A percentile compares a stretch with the other conserved stretches of the same genome.
Conservation (phyloP, 2,888 invertebrate genomes). For the Drosophila nr. fundita region DNA sequence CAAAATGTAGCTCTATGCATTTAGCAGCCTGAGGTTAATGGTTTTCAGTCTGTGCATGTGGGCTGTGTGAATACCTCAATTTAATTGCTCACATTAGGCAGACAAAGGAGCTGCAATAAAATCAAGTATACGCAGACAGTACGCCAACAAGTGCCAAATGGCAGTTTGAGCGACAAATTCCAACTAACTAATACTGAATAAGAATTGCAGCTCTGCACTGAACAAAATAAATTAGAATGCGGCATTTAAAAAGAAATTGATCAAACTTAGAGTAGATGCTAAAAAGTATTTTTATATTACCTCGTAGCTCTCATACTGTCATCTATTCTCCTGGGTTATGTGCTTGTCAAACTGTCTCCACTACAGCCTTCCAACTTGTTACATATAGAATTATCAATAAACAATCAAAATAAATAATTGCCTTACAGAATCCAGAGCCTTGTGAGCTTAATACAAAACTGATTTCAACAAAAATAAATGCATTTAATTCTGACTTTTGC, state of each 20-base stretch:
- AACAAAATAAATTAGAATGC: background rate
- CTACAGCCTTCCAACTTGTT: background rate
- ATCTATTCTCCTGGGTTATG: background rate
- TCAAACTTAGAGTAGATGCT: background rate
- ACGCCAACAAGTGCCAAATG: conserved; percentile 18
- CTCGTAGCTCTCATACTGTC: background rate
- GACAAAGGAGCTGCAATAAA: conserved; percentile 71
- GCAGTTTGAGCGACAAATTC: conserved; percentile 13
- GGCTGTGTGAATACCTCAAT: conserved; percentile 58
- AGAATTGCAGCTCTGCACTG: background rate
- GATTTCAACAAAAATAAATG: background rate
- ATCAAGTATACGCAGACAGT: conserved; percentile 60
- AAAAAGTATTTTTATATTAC: background rate
- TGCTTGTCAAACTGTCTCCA: background rate
- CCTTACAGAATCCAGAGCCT: background rate
- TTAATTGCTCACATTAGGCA: conserved; percentile 70
- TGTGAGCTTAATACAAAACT: background rate
- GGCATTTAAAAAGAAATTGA: background rate
- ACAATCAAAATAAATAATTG: background rate
- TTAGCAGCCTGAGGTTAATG: conserved; percentile 12
- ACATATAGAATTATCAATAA: background rate
- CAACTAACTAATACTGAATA: background rate
- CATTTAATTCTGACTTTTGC: background rate
- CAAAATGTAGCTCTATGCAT: conserved; percentile 30
- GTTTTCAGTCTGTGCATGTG: conserved; percentile 22